Evolutionary conservation across 2,113 vertebrate genomes (phyloP).

Genomic region (Galbula dea): DNA sequence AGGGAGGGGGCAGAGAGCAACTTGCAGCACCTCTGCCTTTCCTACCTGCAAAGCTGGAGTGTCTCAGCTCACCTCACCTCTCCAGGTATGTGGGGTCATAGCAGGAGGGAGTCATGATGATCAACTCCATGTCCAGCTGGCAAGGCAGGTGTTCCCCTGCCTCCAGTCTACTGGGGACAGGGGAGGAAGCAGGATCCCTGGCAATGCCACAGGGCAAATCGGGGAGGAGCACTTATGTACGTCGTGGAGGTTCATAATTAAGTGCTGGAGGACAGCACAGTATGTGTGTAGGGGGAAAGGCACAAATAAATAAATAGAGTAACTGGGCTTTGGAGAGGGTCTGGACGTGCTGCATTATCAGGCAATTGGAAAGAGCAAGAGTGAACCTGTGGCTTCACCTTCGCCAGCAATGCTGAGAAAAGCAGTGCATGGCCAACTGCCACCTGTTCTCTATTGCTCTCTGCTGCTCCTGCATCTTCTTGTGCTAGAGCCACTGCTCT

Average conservation of each 20-base stretch:
- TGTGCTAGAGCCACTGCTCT: background rate
- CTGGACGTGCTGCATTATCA: background rate
- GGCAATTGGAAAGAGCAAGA: background rate
- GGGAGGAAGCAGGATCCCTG: background rate
- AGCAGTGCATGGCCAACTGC: background rate
- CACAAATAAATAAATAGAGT: background rate
- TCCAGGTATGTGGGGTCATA: background rate
- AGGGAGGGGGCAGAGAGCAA: background rate
- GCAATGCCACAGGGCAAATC: accelerated
- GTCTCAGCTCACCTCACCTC: background rate
- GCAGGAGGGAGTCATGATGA: background rate
- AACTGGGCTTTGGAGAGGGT: background rate
- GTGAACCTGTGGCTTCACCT: background rate
- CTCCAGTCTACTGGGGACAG: accelerated
- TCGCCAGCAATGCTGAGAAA: background rate
- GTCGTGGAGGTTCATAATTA: background rate
- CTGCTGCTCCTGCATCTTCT: background rate
- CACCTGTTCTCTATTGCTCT: background rate
- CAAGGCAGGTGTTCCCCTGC: background rate
- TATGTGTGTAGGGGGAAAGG: background rate
- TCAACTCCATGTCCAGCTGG: background rate
- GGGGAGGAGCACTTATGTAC: background rate
- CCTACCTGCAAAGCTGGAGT: background rate
- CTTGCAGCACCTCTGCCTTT: background rate
- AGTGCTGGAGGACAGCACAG: background rate